Evolutionary conservation across 2,797 vertebrate genomes (phyloP), one percentile per base, ranked within the genome.

Genomic region (Crocodylus rhombifer): DNA sequence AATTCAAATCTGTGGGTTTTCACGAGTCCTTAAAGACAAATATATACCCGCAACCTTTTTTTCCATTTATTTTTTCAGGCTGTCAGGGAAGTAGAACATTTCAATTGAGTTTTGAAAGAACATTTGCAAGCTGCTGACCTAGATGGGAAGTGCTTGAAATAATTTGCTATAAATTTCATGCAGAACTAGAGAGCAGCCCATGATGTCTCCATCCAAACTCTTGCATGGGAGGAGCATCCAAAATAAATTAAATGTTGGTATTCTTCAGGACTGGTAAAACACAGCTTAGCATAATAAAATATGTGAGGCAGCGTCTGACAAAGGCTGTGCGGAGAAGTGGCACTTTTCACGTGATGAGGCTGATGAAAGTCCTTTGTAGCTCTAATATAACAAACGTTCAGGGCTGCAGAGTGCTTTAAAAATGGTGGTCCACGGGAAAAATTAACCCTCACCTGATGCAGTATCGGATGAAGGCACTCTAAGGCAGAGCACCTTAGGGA

Each of bases 181-280:
- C 20, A 86, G 89, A 87, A 82, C 69, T 1, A 0, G 9, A 81
- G 55, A 56, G 23, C n/a, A 3, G 55, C 77, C 84, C 25, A 5
- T 23, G 16, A 2, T 78, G 79, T 64, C 57, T 83, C 1, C 83
- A 86, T 61, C 89, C 55, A 84, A 84, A 51, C 55, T 33, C 87
- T 94, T 84, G 16, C 67, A 82, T 18, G 85, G 77, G 73, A 92
- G 85, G 75, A 92, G 84, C 9, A 86, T 20, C 12, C 13, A 12
- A 42, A 30, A 33, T 87, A 89, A 95, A 96, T 85, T 64, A 84
- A 95, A 87, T 1, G 23, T 25, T 26, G 80, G 8, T 84, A 55
- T 74, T 89, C 89, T 90, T 83, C 28, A 15, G 55, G 75, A 8
- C 73, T 57, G 92, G 81, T 92, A 88, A 87, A 89, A 76, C 6